phyloP scores from a whole-genome alignment of 1,140 invertebrate genomes.

The Anadara kagoshimensis region DNA sequence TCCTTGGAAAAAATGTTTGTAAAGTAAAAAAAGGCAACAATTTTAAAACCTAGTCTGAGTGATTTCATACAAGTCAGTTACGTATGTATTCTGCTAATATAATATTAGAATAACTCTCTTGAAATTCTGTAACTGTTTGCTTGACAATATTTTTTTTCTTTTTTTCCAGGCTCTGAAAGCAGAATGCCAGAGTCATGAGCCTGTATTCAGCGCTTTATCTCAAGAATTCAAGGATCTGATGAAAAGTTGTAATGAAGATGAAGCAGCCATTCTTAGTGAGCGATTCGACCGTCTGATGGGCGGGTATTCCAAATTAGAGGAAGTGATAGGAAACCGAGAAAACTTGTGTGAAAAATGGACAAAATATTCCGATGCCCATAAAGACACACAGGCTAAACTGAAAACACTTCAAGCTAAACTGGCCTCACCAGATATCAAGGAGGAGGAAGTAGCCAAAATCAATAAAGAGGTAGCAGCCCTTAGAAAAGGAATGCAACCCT shows the following conservation, averaged over 20 bases:
- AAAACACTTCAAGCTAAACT: conserved; percentile 87
- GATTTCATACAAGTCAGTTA: too few relatives aligned
- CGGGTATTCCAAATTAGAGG: conserved; percentile 81
- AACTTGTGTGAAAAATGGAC: conserved; percentile 89
- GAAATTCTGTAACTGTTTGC: not conserved
- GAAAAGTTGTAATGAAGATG: conserved; percentile 80
- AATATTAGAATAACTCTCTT: not conserved
- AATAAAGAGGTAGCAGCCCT: conserved; percentile 62
- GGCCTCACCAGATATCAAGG: conserved; percentile 80
- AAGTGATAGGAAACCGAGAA: conserved; percentile 80
- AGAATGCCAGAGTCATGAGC: conserved; percentile 64
- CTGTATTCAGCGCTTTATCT: conserved; percentile 71
- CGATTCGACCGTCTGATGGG: conserved; percentile 83
- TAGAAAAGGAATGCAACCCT: conserved; percentile 54
- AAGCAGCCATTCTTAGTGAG: conserved; percentile 83
- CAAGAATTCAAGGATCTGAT: conserved; percentile 87
- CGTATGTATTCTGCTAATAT: too few relatives aligned
- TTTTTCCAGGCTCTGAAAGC: conserved; percentile 60
- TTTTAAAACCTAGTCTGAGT: too few relatives aligned
- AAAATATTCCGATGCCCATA: conserved; percentile 83
- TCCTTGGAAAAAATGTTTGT: too few relatives aligned
- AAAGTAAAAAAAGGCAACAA: too few relatives aligned
- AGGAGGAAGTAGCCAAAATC: conserved; percentile 63
- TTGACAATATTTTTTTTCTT: conserved; percentile 6
- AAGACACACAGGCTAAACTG: conserved; percentile 86